Percentiles rank a stretch among this genome's conserved stretches.
Evolutionary conservation across 2,113 vertebrate genomes (phyloP).

Genomic region (Solenodon paradoxus): DNA sequence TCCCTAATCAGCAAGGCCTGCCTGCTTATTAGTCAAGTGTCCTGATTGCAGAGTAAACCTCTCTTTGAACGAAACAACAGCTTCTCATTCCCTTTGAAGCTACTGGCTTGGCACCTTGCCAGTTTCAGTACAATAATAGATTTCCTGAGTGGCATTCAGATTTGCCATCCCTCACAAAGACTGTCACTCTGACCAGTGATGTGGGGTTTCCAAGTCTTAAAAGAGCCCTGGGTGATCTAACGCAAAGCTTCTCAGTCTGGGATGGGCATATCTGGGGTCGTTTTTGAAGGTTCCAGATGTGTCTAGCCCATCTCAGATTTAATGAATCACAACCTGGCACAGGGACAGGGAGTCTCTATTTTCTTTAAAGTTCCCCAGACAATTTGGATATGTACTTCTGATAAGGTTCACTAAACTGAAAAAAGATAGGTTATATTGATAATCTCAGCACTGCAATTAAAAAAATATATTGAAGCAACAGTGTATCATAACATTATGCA

Average conservation of each 20-base stretch:
- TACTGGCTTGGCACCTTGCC: neutral
- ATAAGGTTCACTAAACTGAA: neutral
- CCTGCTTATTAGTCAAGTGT: neutral
- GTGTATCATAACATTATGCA: too few species aligned
- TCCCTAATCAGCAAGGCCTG: neutral
- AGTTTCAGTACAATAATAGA: neutral
- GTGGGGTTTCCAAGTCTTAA: neutral
- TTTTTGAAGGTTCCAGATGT: neutral
- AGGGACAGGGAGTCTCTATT: neutral
- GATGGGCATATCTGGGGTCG: neutral
- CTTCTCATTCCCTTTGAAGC: conserved; percentile 26
- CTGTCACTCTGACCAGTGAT: neutral
- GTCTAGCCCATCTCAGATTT: neutral
- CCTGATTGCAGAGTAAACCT: conserved; percentile 20
- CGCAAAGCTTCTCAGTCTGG: neutral
- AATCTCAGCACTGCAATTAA: neutral
- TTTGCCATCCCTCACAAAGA: neutral
- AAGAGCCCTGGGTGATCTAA: neutral
- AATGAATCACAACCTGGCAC: neutral
- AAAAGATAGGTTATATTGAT: neutral
- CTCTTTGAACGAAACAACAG: conserved; percentile 24
- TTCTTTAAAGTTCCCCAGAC: neutral
- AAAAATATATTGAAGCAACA: too few species aligned
- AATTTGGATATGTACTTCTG: neutral
- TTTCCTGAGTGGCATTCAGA: conserved; percentile 20